phyloP scores from a whole-genome alignment of 2,888 invertebrate genomes.

The Drosophila mimica region DNA sequence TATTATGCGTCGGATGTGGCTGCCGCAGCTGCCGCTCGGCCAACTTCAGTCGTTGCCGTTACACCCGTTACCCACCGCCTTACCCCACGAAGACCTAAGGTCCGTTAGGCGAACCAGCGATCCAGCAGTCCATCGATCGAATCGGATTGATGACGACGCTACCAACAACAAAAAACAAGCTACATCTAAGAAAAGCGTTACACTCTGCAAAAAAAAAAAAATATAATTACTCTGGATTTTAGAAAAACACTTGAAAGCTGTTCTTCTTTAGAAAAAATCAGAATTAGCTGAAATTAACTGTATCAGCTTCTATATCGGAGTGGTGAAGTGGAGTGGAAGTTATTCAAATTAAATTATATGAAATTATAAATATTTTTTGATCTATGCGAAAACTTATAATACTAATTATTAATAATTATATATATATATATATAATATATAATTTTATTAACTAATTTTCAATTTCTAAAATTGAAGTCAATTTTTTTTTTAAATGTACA shows the following conservation, averaged over 20 bases:
- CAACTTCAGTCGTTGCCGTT: neutral
- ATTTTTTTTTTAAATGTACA: neutral
- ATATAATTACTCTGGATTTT: neutral
- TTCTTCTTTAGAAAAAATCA: neutral
- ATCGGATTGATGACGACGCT: slow-evolving; percentile 24
- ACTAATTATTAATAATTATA: too few species aligned
- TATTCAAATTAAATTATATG: neutral
- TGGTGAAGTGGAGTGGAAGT: too few species aligned
- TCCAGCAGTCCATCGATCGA: slow-evolving; percentile 22
- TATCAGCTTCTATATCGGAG: neutral
- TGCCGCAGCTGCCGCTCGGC: slow-evolving; percentile 9
- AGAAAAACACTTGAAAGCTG: neutral
- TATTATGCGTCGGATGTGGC: slow-evolving; percentile 52
- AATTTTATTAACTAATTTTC: too few species aligned
- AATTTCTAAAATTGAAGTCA: too few species aligned
- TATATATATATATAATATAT: too few species aligned
- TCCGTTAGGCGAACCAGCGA: slow-evolving; percentile 3
- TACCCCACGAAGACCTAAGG: neutral
- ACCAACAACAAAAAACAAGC: neutral
- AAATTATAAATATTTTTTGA: neutral
- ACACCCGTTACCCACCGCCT: slow-evolving; percentile 1
- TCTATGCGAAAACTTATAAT: too few species aligned
- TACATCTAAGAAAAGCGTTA: slow-evolving; percentile 3
- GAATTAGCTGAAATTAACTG: neutral
- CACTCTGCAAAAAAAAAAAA: neutral